Evolutionary conservation across 1,140 invertebrate species (phyloP).

Genomic region (Plectrocnemia conspersa): DNA sequence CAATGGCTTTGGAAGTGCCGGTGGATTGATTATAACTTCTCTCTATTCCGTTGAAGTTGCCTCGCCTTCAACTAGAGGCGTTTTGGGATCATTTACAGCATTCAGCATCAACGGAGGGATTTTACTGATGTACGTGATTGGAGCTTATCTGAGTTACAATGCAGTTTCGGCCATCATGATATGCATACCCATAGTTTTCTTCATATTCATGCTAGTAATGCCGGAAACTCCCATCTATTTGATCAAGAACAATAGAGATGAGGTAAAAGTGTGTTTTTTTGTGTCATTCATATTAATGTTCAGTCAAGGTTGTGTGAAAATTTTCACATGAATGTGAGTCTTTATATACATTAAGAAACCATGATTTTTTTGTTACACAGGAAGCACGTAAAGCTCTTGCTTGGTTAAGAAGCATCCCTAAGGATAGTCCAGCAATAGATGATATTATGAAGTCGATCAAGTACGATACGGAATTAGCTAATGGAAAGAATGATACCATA

Average conservation of each 20-base stretch:
- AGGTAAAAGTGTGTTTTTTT: slow-evolving; percentile 11
- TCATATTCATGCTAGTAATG: slow-evolving; percentile 38
- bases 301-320: background rate
- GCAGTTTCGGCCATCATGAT: background rate
- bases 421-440: slow-evolving; percentile 12
- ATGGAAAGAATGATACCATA: no score
- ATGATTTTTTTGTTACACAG: slow-evolving; percentile 12
- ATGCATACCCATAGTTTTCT: slow-evolving; percentile 43
- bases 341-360: no score
- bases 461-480: slow-evolving; percentile 11
- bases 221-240: slow-evolving; percentile 57
- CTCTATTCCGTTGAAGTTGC: slow-evolving; percentile 57
- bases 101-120: slow-evolving; percentile 54
- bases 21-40: slow-evolving; percentile 47
- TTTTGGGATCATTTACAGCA: slow-evolving; percentile 47
- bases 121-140: slow-evolving; percentile 49
- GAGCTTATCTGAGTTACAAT: slow-evolving; percentile 44
- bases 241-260: slow-evolving; percentile 21
- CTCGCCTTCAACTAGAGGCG: slow-evolving; percentile 50
- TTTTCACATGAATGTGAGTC: no score
- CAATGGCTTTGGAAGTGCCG: slow-evolving; percentile 48
- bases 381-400: slow-evolving; percentile 24
- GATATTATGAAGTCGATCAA: slow-evolving; percentile 14
- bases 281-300: background rate
- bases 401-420: slow-evolving; percentile 21